phyloP scores from a whole-genome alignment of 23 tunicate genomes.

The Botrylloides violaceus region DNA sequence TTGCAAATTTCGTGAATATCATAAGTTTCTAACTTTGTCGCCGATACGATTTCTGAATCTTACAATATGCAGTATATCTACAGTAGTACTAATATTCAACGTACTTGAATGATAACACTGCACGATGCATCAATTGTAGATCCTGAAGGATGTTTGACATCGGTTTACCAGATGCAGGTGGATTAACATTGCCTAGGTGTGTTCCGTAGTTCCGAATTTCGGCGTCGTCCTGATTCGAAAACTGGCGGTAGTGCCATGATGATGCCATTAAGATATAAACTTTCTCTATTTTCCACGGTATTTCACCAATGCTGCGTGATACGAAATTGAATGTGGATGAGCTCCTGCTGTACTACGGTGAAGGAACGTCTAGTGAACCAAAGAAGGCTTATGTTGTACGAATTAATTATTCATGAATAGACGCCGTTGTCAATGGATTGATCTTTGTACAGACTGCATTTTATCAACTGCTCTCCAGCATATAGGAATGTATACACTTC shows the following conservation, averaged over 20 bases:
- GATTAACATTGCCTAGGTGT: too few species aligned
- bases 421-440: background rate
- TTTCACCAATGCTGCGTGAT: background rate
- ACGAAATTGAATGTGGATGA: background rate
- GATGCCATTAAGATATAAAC: background rate
- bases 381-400: background rate
- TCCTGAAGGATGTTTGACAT: background rate
- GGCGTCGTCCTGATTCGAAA: background rate
- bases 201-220: background rate
- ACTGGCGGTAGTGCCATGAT: background rate
- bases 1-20: too few species aligned
- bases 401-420: background rate
- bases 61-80: too few species aligned
- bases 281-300: background rate
- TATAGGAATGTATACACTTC: background rate
- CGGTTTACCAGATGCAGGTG: background rate
- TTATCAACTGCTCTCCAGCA: background rate
- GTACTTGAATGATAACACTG: background rate
- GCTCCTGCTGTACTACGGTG: background rate
- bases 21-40: too few species aligned
- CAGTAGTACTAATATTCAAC: too few species aligned
- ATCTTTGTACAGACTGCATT: background rate
- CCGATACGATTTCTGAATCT: too few species aligned
- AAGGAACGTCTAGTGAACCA: background rate
- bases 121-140: background rate